phyloP scores from a whole-genome alignment of 2,888 invertebrate species.

The Trachelus tabidus region DNA sequence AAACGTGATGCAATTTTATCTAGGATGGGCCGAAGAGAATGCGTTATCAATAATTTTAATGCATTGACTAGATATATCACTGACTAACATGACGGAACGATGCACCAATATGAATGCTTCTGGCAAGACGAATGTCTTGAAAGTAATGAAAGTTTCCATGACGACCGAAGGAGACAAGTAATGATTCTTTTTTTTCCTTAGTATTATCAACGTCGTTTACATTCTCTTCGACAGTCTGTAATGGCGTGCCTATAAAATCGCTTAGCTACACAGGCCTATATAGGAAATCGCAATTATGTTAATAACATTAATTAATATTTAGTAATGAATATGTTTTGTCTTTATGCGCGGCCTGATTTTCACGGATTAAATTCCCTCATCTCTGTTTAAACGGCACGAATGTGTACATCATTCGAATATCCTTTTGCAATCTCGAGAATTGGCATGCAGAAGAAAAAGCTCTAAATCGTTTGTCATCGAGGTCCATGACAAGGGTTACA shows the following conservation, averaged over 20 bases:
- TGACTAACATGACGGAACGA: neutral
- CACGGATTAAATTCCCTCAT: neutral
- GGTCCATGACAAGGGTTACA: neutral
- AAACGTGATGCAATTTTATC: slow-evolving; percentile 20
- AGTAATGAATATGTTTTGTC: slow-evolving; percentile 36
- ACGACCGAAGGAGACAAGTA: neutral
- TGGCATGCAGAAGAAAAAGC: slow-evolving; percentile 22
- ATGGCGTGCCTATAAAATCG: slow-evolving; percentile 32
- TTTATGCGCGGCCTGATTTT: slow-evolving; percentile 35
- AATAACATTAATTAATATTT: slow-evolving; percentile 28
- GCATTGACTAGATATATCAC: slow-evolving; percentile 9
- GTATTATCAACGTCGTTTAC: slow-evolving; percentile 7
- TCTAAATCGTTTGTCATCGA: slow-evolving; percentile 17
- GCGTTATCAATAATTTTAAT: slow-evolving; percentile 11
- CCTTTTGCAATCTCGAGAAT: neutral
- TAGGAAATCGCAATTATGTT: slow-evolving; percentile 35
- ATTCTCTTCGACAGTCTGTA: slow-evolving; percentile 34
- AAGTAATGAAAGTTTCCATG: neutral
- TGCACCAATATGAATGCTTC: neutral
- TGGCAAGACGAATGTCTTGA: slow-evolving; percentile 6
- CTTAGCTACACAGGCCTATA: slow-evolving; percentile 24
- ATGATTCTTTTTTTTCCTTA: neutral
- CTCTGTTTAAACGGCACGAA: neutral
- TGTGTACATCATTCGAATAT: neutral
- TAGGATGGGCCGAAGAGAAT: slow-evolving; percentile 24